These are phyloP conservation scores for Pseudomugil gertrudae DNA, from an alignment of 2,797 vertebrate species.

Conservation along the genomic window DNA sequence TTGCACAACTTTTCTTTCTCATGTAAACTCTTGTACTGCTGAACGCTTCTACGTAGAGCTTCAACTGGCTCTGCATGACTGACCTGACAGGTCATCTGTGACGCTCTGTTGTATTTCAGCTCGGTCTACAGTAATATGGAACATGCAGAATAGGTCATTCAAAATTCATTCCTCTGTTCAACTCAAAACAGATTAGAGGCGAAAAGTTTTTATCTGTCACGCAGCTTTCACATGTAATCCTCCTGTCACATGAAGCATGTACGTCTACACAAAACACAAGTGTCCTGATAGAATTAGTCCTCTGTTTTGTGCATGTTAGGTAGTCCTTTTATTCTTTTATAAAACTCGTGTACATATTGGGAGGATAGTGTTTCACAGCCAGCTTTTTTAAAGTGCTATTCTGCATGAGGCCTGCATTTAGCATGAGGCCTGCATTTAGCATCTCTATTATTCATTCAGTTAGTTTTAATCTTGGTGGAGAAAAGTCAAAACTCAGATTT, in stretches of 20 bases:
- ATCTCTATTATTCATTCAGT: slow-evolving; percentile 45
- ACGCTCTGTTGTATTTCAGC: neutral
- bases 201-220: slow-evolving; percentile 6
- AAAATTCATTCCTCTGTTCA: neutral
- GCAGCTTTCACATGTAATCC: slow-evolving; percentile 3
- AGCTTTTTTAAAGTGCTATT: too few relatives aligned
- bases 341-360: slow-evolving; percentile 49
- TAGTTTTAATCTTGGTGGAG: slow-evolving; percentile 20
- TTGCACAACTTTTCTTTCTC: neutral
- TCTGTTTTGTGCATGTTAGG: slow-evolving; percentile 1
- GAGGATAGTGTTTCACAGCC: neutral
- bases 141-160: neutral
- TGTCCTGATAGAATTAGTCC: neutral
- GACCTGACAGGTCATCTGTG: neutral
- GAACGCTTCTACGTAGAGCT: neutral
- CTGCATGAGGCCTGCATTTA: too few relatives aligned
- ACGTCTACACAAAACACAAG: neutral
- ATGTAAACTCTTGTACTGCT: neutral
- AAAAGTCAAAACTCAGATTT: neutral
- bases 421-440: slow-evolving; percentile 9
- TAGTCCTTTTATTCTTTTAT: slow-evolving; percentile 41
- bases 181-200: slow-evolving; percentile 16
- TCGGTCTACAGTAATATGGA: too few relatives aligned
- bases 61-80: neutral
- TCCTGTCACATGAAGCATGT: neutral